Base-by-base conservation (phyloP, 2,888 invertebrate species). In the Uropetala carovei region DNA sequence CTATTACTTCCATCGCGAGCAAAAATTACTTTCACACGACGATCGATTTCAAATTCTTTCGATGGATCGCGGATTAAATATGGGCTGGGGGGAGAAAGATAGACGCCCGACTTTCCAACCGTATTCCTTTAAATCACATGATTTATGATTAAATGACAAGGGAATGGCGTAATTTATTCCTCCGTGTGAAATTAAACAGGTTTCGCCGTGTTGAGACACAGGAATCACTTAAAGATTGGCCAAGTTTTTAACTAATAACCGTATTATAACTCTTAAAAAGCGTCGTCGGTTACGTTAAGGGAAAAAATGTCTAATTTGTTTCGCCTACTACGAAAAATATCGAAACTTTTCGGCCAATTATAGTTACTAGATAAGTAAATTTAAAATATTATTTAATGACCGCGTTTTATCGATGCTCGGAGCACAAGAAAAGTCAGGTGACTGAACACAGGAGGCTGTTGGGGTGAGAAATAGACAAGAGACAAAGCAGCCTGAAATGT, bases 161-260 rank as follows among this genome's bases (percentile, higher is more conserved):
- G n/a, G 22, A 68, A 68, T 68, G 68, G 22, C 18, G 68, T 22
- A 68, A 68, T 68, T 68, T 68, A 68, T 68, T n/a, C 22, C 18
- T 22, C 18, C 68, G 22, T 22, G 68, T 22, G n/a, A 22, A 68
- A 68, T 68, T 16, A 22, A 68, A 68, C 68, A 68, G 68, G 68
- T 68, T 68, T 68, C n/a, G 9, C 68, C n/a, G 68, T 68, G 18
- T 68, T 22, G 68, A n/a, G 68, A 68, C 68, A 68, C 68, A 68
- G 68, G n/a, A n/a, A 22, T 22, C 68, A 9, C 22, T 68, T 43
- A 43, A 43, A 43, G 43, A 68, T 68, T 68, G 68, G 22, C 18
- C 22, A 68, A 68, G 18, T 68, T 68, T 43, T 43, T 1, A 43
- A 43, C 43, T 43, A 22, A 68, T 18, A 22, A 22, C 9, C 18